Evolutionary conservation across 2,888 invertebrate genomes (phyloP).

Genomic region (Steinernema scapterisci): DNA sequence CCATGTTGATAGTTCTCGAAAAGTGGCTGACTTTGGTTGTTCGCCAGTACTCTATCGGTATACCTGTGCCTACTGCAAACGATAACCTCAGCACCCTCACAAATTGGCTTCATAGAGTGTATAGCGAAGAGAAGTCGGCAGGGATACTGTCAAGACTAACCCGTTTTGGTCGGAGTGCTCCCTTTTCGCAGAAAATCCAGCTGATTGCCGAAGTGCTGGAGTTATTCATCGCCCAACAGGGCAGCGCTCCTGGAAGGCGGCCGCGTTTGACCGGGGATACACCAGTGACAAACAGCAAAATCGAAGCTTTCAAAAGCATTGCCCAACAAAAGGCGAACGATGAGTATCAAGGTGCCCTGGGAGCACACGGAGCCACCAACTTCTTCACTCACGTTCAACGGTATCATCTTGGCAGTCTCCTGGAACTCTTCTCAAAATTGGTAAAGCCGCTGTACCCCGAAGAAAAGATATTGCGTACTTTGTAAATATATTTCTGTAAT

Average conservation of each 20-base stretch:
- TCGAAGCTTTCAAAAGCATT: slow-evolving; percentile 53
- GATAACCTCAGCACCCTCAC: slow-evolving; percentile 34
- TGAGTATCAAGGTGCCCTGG: slow-evolving; percentile 35
- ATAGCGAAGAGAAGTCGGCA: slow-evolving; percentile 38
- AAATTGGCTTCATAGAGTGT: slow-evolving; percentile 39
- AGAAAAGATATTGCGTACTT: slow-evolving; percentile 33
- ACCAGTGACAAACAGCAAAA: slow-evolving; percentile 57
- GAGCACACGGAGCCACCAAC: slow-evolving; percentile 22
- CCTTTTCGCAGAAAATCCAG: slow-evolving; percentile 41
- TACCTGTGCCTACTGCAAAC: slow-evolving; percentile 35
- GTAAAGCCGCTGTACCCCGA: slow-evolving; percentile 36
- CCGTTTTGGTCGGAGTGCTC: not conserved
- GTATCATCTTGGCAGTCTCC: slow-evolving; percentile 32
- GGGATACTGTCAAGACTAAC: not conserved
- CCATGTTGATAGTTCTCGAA: slow-evolving; percentile 51
- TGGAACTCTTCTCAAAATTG: slow-evolving; percentile 30
- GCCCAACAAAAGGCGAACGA: slow-evolving; percentile 33
- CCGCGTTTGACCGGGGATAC: slow-evolving; percentile 38
- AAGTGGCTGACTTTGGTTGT: slow-evolving; percentile 44
- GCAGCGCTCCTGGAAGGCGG: slow-evolving; percentile 32
- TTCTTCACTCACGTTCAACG: slow-evolving; percentile 35
- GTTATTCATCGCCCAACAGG: slow-evolving; percentile 57
- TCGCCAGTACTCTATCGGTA: slow-evolving; percentile 40
- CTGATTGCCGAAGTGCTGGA: slow-evolving; percentile 51
- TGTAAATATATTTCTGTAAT: not conserved